Conservation (phyloP, 2,888 invertebrate species). For the Himalopsyche japonica region DNA sequence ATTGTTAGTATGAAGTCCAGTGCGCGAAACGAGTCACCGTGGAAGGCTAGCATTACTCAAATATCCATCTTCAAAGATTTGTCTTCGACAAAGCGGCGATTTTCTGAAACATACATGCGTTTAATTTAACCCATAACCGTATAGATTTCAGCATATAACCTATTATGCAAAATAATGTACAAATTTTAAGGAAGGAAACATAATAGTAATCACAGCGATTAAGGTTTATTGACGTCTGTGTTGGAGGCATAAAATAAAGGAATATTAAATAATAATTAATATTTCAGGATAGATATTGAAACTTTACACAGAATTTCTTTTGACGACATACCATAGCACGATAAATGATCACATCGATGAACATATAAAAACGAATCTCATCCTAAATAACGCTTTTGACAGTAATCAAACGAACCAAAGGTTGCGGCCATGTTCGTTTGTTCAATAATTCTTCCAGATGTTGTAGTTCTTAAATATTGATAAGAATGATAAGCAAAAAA, state of each 20-base stretch:
- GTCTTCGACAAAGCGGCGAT: conserved; percentile 21
- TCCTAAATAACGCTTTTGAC: neutral
- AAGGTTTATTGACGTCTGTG: neutral
- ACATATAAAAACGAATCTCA: neutral
- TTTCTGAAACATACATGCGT: conserved; percentile 39
- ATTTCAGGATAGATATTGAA: neutral
- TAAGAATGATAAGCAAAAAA: too few species aligned
- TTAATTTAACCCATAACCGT: conserved; percentile 30
- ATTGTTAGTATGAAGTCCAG: conserved; percentile 25
- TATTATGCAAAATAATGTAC: neutral
- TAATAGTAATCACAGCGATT: neutral
- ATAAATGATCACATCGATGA: neutral
- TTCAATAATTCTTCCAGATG: too few species aligned
- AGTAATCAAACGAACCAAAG: neutral
- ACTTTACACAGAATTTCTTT: neutral
- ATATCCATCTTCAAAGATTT: conserved; percentile 28
- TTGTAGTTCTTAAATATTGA: too few species aligned
- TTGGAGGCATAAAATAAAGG: neutral
- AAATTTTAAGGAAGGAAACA: neutral
- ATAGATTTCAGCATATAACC: neutral
- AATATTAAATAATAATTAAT: neutral
- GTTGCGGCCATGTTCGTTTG: neutral
- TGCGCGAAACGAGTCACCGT: conserved; percentile 20
- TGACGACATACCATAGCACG: neutral
- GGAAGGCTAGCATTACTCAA: conserved; percentile 20